phyloP scores from a whole-genome alignment of 2,888 invertebrate species.

The Aporophyla lueneburgensis region DNA sequence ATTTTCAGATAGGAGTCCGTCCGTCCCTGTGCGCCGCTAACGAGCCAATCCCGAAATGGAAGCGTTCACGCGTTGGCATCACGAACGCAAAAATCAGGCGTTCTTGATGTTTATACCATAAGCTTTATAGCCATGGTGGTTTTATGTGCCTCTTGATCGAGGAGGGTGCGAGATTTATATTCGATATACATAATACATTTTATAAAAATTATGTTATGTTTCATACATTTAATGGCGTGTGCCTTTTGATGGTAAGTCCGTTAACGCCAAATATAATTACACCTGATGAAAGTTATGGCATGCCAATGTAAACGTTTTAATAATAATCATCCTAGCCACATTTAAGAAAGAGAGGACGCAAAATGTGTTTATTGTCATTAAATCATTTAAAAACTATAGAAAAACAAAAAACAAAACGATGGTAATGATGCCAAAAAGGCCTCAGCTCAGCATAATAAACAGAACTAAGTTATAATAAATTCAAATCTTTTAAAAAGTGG shows the following conservation, averaged over 20 bases:
- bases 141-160: slow-evolving; percentile 38
- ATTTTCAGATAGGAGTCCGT: slow-evolving; percentile 36
- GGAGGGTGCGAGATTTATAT: slow-evolving; percentile 11
- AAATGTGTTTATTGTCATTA: too few relatives aligned
- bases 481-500: too few relatives aligned
- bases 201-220: slow-evolving; percentile 21
- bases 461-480: too few relatives aligned
- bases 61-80: slow-evolving; percentile 61
- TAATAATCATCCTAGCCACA: too few relatives aligned
- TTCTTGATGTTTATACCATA: slow-evolving; percentile 59
- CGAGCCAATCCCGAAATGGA: slow-evolving; percentile 64
- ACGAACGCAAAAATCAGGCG: slow-evolving; percentile 62
- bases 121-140: slow-evolving; percentile 25
- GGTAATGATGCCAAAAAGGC: too few relatives aligned
- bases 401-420: too few relatives aligned
- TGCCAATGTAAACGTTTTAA: too few relatives aligned
- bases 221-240: not conserved
- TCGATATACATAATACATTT: slow-evolving; percentile 25
- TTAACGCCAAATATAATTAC: not conserved
- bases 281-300: too few relatives aligned
- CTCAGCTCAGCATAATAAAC: too few relatives aligned
- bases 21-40: slow-evolving; percentile 46
- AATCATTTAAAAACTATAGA: too few relatives aligned
- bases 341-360: too few relatives aligned
- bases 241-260: too few relatives aligned